Conservation (phyloP, 1,140 invertebrate species). For the Oncopodura yosiiana region DNA sequence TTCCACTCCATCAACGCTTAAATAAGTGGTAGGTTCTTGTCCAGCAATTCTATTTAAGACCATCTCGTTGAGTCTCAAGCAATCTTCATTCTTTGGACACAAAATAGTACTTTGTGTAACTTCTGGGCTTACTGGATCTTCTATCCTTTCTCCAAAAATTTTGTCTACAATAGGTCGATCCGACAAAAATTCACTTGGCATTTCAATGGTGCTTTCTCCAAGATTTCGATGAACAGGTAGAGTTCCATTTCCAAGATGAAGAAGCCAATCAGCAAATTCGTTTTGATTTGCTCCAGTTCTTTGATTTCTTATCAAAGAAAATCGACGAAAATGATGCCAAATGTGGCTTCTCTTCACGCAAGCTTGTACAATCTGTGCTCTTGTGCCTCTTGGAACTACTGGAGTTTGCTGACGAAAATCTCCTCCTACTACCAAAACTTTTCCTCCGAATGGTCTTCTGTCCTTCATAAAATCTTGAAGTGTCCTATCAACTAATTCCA, state of each 20-base stretch:
- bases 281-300: constrained; percentile 9
- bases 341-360: constrained; percentile 37
- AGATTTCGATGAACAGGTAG: constrained; percentile 3
- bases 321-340: constrained; percentile 34
- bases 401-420: constrained; percentile 47
- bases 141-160: constrained; percentile 36
- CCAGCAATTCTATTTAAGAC: no score
- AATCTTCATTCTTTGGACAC: constrained; percentile 35
- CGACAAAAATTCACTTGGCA: constrained; percentile 33
- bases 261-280: constrained; percentile 26
- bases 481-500: constrained; percentile 10
- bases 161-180: constrained; percentile 35
- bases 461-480: constrained; percentile 28
- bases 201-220: constrained; percentile 20
- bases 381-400: constrained; percentile 40
- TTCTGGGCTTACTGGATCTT: constrained; percentile 32
- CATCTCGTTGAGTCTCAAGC: constrained; percentile 27
- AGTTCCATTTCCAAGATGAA: constrained; percentile 30
- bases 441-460: constrained; percentile 29
- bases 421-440: constrained; percentile 35
- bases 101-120: constrained; percentile 38
- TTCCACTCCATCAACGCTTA: constrained; percentile 1
- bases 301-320: constrained; percentile 32
- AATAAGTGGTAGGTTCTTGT: neutral
- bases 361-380: constrained; percentile 42